A percentile compares a stretch with the other conserved stretches of the same genome.
These are phyloP conservation scores for Synanthedon vespiformis DNA, from an alignment of 2,888 invertebrate species.

Conservation along the genomic window DNA sequence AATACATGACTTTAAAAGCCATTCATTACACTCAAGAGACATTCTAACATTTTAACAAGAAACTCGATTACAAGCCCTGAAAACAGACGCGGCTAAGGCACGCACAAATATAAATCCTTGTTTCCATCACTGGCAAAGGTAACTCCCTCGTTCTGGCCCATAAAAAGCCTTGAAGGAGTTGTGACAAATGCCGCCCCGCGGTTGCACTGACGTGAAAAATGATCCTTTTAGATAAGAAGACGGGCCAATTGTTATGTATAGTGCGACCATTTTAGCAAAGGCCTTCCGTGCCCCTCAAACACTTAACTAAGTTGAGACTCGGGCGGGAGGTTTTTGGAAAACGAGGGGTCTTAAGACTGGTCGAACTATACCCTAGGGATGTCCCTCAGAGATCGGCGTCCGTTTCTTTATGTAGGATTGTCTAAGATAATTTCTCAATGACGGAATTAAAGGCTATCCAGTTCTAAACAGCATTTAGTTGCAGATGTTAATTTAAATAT, in stretches of 20 bases:
- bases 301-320: conserved; percentile 1
- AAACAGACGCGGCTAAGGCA: conserved; percentile 13
- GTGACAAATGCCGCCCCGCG: conserved; percentile 52
- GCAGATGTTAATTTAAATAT: too few species aligned
- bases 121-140: conserved; percentile 32
- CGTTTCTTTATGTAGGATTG: conserved; percentile 24
- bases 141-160: conserved; percentile 11
- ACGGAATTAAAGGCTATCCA: conserved; percentile 11
- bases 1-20: too few species aligned
- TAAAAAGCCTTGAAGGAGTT: conserved; percentile 54
- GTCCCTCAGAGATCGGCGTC: conserved; percentile 26
- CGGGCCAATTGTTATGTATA: conserved; percentile 53
- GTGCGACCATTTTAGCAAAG: conserved; percentile 18
- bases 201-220: conserved; percentile 62
- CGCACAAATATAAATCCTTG: conserved; percentile 34
- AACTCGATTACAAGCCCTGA: conserved; percentile 19
- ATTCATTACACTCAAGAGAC: not conserved
- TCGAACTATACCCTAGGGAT: conserved; percentile 16
- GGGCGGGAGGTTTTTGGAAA: not conserved
- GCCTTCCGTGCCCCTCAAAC: conserved; percentile 10
- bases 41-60: not conserved
- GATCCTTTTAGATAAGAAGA: conserved; percentile 57
- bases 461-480: too few species aligned
- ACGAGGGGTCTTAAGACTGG: conserved; percentile 17
- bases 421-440: conserved; percentile 33